These are phyloP conservation scores for Aplocera efformata DNA, from an alignment of 2,888 invertebrate species.

Conservation along the genomic window DNA sequence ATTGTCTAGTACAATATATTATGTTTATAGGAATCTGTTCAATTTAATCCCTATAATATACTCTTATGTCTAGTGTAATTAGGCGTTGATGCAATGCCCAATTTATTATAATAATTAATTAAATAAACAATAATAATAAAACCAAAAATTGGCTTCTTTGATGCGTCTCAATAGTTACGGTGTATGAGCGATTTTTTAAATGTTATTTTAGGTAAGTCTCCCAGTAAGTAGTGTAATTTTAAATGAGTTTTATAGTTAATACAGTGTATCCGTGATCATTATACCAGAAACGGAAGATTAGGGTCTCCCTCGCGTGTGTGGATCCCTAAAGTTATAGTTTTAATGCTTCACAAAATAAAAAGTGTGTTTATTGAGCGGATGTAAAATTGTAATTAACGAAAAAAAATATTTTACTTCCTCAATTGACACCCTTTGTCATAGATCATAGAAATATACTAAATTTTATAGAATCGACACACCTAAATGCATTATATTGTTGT, in stretches of 20 bases:
- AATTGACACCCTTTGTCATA: neutral
- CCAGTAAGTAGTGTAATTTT: conserved; percentile 54
- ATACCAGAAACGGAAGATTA: conserved; percentile 17
- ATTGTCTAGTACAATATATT: conserved; percentile 25
- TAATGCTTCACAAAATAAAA: conserved; percentile 13
- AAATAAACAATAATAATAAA: conserved; percentile 54
- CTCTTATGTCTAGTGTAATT: conserved; percentile 43
- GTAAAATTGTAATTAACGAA: too few species aligned
- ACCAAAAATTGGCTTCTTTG: conserved; percentile 75
- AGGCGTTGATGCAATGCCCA: conserved; percentile 52
- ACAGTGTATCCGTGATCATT: conserved; percentile 24
- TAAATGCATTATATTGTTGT: conserved; percentile 52
- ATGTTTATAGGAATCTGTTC: conserved; percentile 29
- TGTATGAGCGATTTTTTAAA: conserved; percentile 67
- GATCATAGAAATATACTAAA: conserved; percentile 18
- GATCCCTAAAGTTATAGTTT: conserved; percentile 14
- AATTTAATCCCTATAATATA: conserved; percentile 29
- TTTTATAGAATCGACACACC: conserved; percentile 36
- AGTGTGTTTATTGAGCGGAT: neutral
- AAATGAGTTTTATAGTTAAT: conserved; percentile 37
- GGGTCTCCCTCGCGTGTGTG: neutral
- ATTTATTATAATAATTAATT: conserved; percentile 32
- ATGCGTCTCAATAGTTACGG: conserved; percentile 55
- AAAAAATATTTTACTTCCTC: too few species aligned
- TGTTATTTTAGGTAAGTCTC: conserved; percentile 62